Evolutionary conservation across 23 tunicate species (phyloP).

Genomic region (Trididemnum nubilum): DNA sequence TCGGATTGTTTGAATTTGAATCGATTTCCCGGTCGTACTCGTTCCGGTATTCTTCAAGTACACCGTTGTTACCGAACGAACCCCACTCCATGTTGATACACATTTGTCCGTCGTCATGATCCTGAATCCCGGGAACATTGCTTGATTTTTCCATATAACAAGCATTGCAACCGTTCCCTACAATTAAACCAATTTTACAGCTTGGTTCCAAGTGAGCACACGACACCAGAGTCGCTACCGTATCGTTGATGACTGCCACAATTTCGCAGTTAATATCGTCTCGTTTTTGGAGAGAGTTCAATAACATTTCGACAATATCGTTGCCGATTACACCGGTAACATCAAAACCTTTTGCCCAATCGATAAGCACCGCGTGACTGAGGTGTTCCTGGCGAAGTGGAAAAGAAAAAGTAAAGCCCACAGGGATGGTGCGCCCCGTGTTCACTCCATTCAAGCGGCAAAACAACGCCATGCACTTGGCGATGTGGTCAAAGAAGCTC

Average conservation of each 20-base stretch:
- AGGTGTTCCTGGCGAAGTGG: slow-evolving; percentile 64
- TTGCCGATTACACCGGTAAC: slow-evolving; percentile 82
- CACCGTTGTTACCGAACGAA: slow-evolving; percentile 73
- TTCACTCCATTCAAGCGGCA: slow-evolving; percentile 43
- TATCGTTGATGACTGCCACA: slow-evolving; percentile 67
- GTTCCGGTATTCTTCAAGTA: slow-evolving; percentile 51
- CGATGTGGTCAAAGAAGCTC: slow-evolving; percentile 75
- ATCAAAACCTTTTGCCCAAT: slow-evolving; percentile 94
- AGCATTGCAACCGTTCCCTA: slow-evolving; percentile 80
- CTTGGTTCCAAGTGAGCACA: slow-evolving; percentile 60
- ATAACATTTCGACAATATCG: slow-evolving; percentile 69
- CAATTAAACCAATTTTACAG: slow-evolving; percentile 67
- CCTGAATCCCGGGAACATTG: slow-evolving; percentile 22
- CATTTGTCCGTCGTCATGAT: slow-evolving; percentile 52
- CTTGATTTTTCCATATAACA: slow-evolving; percentile 74
- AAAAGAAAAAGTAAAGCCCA: slow-evolving; percentile 86
- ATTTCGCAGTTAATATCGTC: slow-evolving; percentile 43
- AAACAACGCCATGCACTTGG: slow-evolving; percentile 64
- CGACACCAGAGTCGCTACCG: slow-evolving; percentile 75
- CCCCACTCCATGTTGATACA: slow-evolving; percentile 93
- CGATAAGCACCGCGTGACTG: slow-evolving; percentile 70
- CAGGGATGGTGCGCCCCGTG: slow-evolving; percentile 20
- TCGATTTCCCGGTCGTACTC: slow-evolving; percentile 75
- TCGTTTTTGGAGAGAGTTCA: slow-evolving; percentile 41
- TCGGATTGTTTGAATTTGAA: slow-evolving; percentile 25